Conservation (phyloP, 2,888 invertebrate genomes). For the Monochamus alternatus region DNA sequence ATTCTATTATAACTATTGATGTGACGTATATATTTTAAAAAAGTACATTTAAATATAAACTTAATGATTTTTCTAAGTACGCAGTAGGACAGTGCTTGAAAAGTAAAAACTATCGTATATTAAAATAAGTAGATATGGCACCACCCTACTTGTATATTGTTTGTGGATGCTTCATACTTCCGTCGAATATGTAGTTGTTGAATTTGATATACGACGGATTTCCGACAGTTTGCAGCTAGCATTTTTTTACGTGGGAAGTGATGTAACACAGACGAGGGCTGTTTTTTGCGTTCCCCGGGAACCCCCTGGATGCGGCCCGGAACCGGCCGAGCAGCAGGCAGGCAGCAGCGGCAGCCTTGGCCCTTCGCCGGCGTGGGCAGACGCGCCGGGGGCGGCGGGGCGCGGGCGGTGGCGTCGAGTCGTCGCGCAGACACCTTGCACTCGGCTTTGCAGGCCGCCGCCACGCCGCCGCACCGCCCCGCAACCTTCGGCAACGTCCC, state of each 20-base stretch:
- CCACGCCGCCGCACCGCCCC: slow-evolving; percentile 63
- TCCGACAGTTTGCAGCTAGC: background rate
- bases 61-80: too few species aligned
- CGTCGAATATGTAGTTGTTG: too few species aligned
- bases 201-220: too few species aligned
- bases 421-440: slow-evolving; percentile 72
- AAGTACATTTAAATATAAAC: too few species aligned
- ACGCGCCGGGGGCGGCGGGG: slow-evolving; percentile 37
- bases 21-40: too few species aligned
- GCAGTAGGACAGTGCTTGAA: too few species aligned
- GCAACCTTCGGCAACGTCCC: slow-evolving; percentile 59
- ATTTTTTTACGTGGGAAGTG: background rate
- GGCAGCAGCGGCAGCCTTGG: slow-evolving; percentile 60
- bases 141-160: too few species aligned
- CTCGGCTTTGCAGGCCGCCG: slow-evolving; percentile 68
- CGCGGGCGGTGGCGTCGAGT: slow-evolving; percentile 46
- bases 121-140: too few species aligned
- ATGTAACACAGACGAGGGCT: too few species aligned
- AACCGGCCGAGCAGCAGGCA: slow-evolving; percentile 40
- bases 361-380: slow-evolving; percentile 57
- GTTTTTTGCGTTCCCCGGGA: background rate
- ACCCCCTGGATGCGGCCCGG: slow-evolving; percentile 18
- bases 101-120: too few species aligned
- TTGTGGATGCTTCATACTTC: too few species aligned
- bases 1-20: too few species aligned